Evolutionary conservation across 1,140 invertebrate species (phyloP).

Genomic region (Hydropsyche tenuis): DNA sequence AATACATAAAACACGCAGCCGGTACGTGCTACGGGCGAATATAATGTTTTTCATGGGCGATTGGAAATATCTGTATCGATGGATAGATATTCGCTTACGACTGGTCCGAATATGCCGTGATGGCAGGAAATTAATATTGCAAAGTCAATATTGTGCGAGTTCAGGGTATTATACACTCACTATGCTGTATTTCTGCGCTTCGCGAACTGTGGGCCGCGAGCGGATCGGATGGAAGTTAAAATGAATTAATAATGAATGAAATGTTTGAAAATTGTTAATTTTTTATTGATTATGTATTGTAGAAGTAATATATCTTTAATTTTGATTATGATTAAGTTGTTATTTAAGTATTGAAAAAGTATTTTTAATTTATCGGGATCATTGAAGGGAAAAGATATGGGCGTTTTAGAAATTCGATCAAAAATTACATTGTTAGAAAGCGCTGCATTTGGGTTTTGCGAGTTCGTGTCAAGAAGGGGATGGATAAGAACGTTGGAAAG

Average conservation of each 20-base stretch:
- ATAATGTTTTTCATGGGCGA: constrained; percentile 21
- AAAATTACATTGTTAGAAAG: too few species aligned
- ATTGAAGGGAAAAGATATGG: too few species aligned
- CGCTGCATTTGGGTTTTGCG: too few species aligned
- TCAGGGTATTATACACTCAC: constrained; percentile 37
- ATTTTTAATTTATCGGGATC: too few species aligned
- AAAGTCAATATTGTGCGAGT: constrained; percentile 42
- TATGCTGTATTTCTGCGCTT: too few species aligned
- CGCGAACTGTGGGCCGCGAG: neutral
- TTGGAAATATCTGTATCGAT: constrained; percentile 11
- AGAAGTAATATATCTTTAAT: neutral
- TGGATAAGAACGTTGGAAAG: neutral
- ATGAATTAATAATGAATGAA: neutral
- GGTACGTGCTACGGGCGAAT: neutral
- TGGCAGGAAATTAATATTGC: constrained; percentile 42
- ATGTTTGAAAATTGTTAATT: neutral
- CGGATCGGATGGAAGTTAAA: too few species aligned
- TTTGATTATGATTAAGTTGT: neutral
- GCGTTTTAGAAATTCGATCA: too few species aligned
- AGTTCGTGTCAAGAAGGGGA: neutral
- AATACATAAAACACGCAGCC: neutral
- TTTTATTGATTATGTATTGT: neutral
- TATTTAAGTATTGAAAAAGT: neutral
- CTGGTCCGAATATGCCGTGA: constrained; percentile 37
- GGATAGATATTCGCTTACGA: constrained; percentile 20